Evolutionary conservation across 2,888 invertebrate species (phyloP).

Genomic region (Pogonocherus hispidulus): DNA sequence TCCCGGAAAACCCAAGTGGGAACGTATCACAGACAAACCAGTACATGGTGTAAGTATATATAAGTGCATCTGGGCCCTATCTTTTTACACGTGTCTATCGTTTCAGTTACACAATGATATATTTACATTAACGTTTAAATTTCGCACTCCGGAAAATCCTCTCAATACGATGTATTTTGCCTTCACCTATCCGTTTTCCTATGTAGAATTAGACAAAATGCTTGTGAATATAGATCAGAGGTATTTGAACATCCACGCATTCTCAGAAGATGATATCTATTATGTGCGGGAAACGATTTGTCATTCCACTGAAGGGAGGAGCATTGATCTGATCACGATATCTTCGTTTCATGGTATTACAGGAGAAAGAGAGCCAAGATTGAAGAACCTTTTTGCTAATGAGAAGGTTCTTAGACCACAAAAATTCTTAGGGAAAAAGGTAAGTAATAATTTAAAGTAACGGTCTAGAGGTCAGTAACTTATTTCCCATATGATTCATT

Average conservation of each 20-base stretch:
- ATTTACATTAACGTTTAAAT: conserved; percentile 82
- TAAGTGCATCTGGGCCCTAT: no score
- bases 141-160: conserved; percentile 78
- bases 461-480: no score
- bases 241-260: conserved; percentile 68
- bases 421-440: conserved; percentile 85
- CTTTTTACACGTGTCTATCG: conserved; percentile 39
- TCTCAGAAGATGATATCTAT: conserved; percentile 80
- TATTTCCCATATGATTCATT: no score
- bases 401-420: conserved; percentile 76
- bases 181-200: conserved; percentile 92
- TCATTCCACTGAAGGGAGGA: conserved; percentile 82
- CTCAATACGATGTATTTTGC: conserved; percentile 87
- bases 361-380: conserved; percentile 78
- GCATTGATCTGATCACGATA: conserved; percentile 87
- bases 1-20: conserved; percentile 87
- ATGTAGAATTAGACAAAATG: conserved; percentile 83
- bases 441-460: no score
- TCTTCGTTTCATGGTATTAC: conserved; percentile 85
- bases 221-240: conserved; percentile 78
- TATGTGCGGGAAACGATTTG: conserved; percentile 86
- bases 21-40: conserved; percentile 85
- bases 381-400: conserved; percentile 83
- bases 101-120: conserved; percentile 79
- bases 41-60: conserved; percentile 76